phyloP scores from a whole-genome alignment of 1,140 invertebrate genomes.

The Bombus ignitus region DNA sequence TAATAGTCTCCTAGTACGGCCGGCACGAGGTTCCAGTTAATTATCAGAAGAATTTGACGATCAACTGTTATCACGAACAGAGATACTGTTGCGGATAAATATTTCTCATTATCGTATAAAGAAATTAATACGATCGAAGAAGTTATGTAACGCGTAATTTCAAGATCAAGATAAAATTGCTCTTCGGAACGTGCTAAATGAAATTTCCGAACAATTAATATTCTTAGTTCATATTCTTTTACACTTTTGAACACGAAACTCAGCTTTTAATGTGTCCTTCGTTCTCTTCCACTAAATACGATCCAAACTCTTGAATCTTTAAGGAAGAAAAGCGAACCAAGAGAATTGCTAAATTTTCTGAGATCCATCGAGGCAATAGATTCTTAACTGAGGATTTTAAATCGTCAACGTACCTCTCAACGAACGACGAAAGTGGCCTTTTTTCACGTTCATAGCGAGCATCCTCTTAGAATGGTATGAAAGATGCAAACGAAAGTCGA shows the following conservation, averaged over 20 bases:
- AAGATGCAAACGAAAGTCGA: not conserved
- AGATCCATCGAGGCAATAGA: not conserved
- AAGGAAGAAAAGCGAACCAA: not conserved
- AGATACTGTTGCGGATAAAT: not conserved
- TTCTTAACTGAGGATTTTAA: not conserved
- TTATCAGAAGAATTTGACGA: not conserved
- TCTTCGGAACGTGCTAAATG: too few species aligned
- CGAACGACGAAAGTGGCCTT: not conserved
- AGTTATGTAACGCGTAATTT: too few species aligned
- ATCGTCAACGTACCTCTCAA: not conserved
- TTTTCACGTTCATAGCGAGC: not conserved
- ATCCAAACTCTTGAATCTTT: too few species aligned
- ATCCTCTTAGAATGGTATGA: not conserved
- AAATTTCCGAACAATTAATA: too few species aligned
- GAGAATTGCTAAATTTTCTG: not conserved
- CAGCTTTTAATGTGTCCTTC: too few species aligned
- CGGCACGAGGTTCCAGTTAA: not conserved
- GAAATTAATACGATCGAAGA: not conserved
- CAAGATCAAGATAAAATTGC: too few species aligned
- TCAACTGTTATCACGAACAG: not conserved
- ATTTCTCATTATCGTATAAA: not conserved
- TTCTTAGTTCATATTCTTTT: too few species aligned
- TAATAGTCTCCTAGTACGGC: not conserved
- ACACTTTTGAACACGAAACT: too few species aligned
- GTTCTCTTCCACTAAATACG: too few species aligned